Evolutionary conservation across 2,797 vertebrate species (phyloP), one percentile per base, ranked within the genome.

Genomic region (Ibycter americanus): DNA sequence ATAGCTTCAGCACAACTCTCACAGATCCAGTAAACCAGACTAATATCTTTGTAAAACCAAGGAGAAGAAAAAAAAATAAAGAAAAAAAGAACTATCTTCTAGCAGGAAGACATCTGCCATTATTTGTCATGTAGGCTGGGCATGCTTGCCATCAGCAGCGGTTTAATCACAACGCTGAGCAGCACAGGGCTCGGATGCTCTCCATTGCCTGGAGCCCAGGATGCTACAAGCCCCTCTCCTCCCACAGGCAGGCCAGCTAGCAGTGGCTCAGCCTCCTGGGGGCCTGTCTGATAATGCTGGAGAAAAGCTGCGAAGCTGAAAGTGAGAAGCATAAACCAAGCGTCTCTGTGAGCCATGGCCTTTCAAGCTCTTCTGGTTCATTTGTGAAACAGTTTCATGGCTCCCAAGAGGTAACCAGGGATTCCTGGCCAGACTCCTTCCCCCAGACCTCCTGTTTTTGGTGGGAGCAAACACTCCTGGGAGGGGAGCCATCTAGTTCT

Each of bases 1-100:
- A 29, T 21, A 80, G 29, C 63, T 92, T 72, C 65, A 78, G 83
- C 29, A 52, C 40, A 86, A 68, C 38, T 52, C 22, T 8, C 27
- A 40, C 27, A 40, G 19, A 72, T 16, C 26, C 55, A 62, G 22
- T 47, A 71, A 80, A 10, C 15, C 59, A 87, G 15, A 27, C 18
- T 16, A 36, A 18, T 12, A 46, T 6, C 36, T 71, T 55, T 27
- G 36, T 80, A 70, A 83, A 91, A 86, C 19, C 25, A 14, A 7
- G 13, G 2, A 2, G 2, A 5, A 27, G 15, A 26, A 22, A 15
- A 7, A 5, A 17, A 6, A 20, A 23, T 5, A 5, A 9, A 9
- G 7, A n/a, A 38, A 27, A 22, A 26, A 19, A 46, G 6, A 72
- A 12, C 2, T 11, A 14, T 27, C 49, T 83, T 59, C 55, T 55